Evolutionary conservation across 2,113 vertebrate species (phyloP).

Genomic region (Periophthalmus modestus): DNA sequence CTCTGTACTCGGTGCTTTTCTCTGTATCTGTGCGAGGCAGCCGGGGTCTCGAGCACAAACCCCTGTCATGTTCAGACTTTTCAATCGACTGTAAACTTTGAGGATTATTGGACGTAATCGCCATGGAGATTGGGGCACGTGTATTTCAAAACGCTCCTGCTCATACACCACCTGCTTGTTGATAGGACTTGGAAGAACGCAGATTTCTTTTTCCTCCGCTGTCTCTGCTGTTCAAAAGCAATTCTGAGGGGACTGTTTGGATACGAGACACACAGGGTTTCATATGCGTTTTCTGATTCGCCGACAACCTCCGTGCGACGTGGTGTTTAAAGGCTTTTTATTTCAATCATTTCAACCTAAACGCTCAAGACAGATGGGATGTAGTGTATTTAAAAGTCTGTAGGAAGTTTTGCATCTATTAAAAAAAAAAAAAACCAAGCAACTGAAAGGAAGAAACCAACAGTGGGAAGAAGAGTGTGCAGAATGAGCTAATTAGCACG

Average conservation of each 20-base stretch:
- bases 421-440: background rate
- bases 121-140: constrained; percentile 16
- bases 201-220: background rate
- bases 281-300: background rate
- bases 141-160: constrained; percentile 21
- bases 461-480: background rate
- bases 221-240: constrained; percentile 28
- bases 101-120: constrained; percentile 37
- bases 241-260: constrained; percentile 32
- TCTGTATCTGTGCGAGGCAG: constrained; percentile 40
- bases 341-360: constrained; percentile 10
- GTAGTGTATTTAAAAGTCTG: background rate
- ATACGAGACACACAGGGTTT: constrained; percentile 25
- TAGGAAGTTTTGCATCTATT: background rate
- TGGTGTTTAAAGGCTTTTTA: constrained; percentile 16
- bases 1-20: constrained; percentile 19
- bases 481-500: background rate
- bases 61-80: constrained; percentile 22
- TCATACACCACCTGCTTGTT: constrained; percentile 37
- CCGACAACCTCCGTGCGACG: background rate
- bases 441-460: background rate
- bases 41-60: constrained; percentile 26
- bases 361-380: constrained; percentile 11
- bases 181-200: constrained; percentile 20
- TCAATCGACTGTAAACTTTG: constrained; percentile 33